Evolutionary conservation across 2,888 invertebrate species (phyloP).

Genomic region (Drosophila testacea): DNA sequence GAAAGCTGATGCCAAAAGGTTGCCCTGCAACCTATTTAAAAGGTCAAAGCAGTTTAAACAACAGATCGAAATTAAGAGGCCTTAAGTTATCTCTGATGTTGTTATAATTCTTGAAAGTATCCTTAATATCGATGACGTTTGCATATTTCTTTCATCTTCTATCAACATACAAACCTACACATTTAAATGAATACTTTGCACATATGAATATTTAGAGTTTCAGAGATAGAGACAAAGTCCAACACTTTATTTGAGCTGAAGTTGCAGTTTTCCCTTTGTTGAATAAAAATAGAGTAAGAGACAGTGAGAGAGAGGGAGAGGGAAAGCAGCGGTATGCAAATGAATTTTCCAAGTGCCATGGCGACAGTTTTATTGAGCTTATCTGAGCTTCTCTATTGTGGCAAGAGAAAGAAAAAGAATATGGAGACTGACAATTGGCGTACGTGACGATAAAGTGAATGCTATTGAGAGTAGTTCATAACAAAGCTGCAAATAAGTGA

Average conservation of each 20-base stretch:
- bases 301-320: background rate
- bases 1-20: conserved; percentile 10
- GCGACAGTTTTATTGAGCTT: conserved; percentile 79
- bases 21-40: conserved; percentile 36
- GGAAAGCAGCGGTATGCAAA: conserved; percentile 57
- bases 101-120: conserved; percentile 31
- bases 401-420: conserved; percentile 8
- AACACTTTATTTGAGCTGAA: conserved; percentile 72
- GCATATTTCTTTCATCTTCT: conserved; percentile 61
- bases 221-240: conserved; percentile 17
- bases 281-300: background rate
- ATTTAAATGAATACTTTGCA: conserved; percentile 71
- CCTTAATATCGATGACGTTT: conserved; percentile 65
- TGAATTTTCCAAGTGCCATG: conserved; percentile 74
- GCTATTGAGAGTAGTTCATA: conserved; percentile 28
- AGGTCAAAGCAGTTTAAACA: conserved; percentile 70
- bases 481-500: conserved; percentile 17
- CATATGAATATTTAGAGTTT: conserved; percentile 60
- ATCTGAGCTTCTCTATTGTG: conserved; percentile 54
- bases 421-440: conserved; percentile 44
- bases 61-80: conserved; percentile 31
- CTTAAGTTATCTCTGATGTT: conserved; percentile 38
- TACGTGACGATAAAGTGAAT: conserved; percentile 52
- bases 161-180: conserved; percentile 11
- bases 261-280: conserved; percentile 69